These are phyloP conservation scores for Triplophysa yarkandensis DNA, from an alignment of 2,797 vertebrate species.

Conservation along the genomic window DNA sequence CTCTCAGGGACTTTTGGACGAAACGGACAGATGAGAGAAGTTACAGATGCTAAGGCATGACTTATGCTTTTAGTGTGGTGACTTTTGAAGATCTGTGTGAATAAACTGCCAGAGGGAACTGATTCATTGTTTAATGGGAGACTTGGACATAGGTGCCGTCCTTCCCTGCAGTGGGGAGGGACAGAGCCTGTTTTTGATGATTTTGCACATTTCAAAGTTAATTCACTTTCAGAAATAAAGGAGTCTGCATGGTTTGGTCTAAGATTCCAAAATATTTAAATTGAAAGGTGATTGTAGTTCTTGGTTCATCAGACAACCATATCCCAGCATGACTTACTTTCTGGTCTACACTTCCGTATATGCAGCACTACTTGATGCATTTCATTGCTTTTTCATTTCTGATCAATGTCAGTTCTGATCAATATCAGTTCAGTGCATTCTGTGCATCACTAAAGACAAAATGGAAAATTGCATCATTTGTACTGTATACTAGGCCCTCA, in stretches of 20 bases:
- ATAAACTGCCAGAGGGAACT: not conserved
- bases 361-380: constrained; percentile 62
- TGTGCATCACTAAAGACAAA: constrained; percentile 58
- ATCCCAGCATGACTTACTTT: constrained; percentile 57
- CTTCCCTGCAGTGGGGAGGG: constrained; percentile 14
- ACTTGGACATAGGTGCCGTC: constrained; percentile 23
- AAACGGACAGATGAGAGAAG: not conserved
- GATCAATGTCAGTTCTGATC: constrained; percentile 51
- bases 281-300: constrained; percentile 14
- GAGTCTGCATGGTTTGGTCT: constrained; percentile 19
- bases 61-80: constrained; percentile 17
- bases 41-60: constrained; percentile 11
- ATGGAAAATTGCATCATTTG: constrained; percentile 67
- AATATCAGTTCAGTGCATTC: constrained; percentile 60
- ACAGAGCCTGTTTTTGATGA: constrained; percentile 15
- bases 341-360: constrained; percentile 51
- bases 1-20: constrained; percentile 60
- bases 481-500: constrained; percentile 47
- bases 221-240: constrained; percentile 44
- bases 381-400: constrained; percentile 27
- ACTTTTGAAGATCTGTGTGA: constrained; percentile 10
- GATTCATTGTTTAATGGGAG: constrained; percentile 14
- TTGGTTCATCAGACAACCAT: constrained; percentile 56
- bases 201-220: constrained; percentile 44
- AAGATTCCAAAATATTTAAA: constrained; percentile 21